phyloP scores from a whole-genome alignment of 2,888 invertebrate species.

The Pyrgus malvae region DNA sequence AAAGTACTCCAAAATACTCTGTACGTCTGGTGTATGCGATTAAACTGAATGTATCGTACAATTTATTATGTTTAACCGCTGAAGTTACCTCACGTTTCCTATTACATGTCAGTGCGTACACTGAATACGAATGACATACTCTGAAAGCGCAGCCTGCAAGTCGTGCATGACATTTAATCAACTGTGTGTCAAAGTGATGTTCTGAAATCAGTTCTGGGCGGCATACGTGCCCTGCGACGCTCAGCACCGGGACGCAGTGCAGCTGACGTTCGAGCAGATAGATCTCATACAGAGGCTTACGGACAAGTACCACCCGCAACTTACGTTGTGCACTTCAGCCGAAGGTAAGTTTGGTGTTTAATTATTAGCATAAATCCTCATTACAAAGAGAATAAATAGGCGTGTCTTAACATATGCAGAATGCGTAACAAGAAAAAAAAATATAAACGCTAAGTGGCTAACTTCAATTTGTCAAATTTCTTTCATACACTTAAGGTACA shows the following conservation, averaged over 20 bases:
- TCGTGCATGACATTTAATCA: conserved; percentile 64
- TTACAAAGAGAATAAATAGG: too few species aligned
- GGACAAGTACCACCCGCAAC: conserved; percentile 88
- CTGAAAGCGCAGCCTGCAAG: conserved; percentile 34
- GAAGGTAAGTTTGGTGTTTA: conserved; percentile 80
- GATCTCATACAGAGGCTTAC: conserved; percentile 92
- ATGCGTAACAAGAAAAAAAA: too few species aligned
- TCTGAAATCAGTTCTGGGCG: conserved; percentile 88
- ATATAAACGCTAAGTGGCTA: too few species aligned
- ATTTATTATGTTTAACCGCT: conserved; percentile 28
- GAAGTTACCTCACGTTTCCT: conserved; percentile 42
- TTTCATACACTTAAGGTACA: too few species aligned
- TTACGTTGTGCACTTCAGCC: conserved; percentile 89
- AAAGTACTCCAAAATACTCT: conserved; percentile 9
- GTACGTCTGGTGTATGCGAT: conserved; percentile 8
- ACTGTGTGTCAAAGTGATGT: conserved; percentile 44
- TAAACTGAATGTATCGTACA: conserved; percentile 10
- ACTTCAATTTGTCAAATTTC: too few species aligned
- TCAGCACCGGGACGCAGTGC: conserved; percentile 92
- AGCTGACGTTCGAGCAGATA: conserved; percentile 91
- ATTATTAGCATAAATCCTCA: too few species aligned
- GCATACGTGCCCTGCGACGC: conserved; percentile 92
- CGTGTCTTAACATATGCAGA: too few species aligned
- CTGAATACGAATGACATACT: conserved; percentile 40
- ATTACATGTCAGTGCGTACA: conserved; percentile 48